Evolutionary conservation across 2,888 invertebrate species (phyloP).

Genomic region (Reticulitermes lucifugus): DNA sequence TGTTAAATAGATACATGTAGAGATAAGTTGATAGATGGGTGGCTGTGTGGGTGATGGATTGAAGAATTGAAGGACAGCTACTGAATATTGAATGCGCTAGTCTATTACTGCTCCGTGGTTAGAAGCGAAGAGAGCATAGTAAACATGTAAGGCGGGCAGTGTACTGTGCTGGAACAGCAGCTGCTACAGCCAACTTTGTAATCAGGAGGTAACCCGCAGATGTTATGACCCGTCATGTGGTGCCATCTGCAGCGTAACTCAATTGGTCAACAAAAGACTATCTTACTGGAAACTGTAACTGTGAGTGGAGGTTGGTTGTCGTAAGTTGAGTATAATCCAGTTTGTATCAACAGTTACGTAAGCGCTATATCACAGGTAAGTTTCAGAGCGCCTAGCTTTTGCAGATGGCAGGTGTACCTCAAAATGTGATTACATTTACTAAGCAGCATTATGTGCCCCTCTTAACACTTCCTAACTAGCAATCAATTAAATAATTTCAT

Average conservation of each 20-base stretch:
- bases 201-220: background rate
- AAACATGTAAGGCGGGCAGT: background rate
- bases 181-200: background rate
- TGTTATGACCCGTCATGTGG: conserved; percentile 3
- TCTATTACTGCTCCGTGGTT: background rate
- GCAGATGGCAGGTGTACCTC: no score
- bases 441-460: no score
- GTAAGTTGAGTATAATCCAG: background rate
- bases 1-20: no score
- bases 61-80: no score
- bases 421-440: no score
- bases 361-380: no score
- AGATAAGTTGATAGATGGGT: no score
- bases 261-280: background rate
- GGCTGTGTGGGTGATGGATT: no score
- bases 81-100: background rate
- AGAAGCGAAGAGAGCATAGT: background rate
- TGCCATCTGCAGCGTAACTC: conserved; percentile 1
- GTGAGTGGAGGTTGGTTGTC: background rate
- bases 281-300: background rate
- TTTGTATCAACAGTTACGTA: no score
- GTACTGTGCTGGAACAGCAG: background rate
- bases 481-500: no score
- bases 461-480: no score
- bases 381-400: no score